Conservation (phyloP, 53 echinoderm and acorn worm species). For the Patiria pectinifera region DNA sequence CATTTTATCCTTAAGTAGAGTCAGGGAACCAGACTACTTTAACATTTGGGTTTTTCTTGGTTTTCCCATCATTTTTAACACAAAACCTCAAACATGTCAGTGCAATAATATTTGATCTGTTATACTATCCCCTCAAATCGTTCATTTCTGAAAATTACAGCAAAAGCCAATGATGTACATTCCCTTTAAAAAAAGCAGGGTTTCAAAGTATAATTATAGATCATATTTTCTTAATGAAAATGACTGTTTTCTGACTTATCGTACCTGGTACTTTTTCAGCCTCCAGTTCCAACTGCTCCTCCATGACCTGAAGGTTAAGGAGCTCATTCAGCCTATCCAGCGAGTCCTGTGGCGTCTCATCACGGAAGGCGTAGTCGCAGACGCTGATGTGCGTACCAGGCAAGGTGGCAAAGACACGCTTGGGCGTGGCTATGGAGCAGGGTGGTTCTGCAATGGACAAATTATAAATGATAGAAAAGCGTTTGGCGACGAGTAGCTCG, state of each 20-base stretch:
- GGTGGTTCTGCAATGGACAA: conserved; percentile 71
- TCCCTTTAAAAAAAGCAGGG: too few species aligned
- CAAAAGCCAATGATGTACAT: too few species aligned
- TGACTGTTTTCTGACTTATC: not conserved
- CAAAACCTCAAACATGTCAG: too few species aligned
- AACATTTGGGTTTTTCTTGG: too few species aligned
- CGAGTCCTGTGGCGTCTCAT: conserved; percentile 82
- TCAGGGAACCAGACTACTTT: too few species aligned
- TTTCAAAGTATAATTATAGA: too few species aligned
- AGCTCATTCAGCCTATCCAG: conserved; percentile 83
- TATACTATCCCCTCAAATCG: too few species aligned
- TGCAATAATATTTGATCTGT: too few species aligned
- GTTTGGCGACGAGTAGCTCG: not conserved
- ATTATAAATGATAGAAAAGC: not conserved
- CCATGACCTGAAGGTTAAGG: conserved; percentile 73
- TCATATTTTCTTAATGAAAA: not conserved
- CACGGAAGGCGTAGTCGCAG: conserved; percentile 92
- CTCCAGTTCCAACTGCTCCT: conserved; percentile 79
- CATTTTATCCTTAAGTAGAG: too few species aligned
- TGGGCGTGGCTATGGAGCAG: conserved; percentile 82
- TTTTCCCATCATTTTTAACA: too few species aligned
- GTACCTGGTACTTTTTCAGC: conserved; percentile 88
- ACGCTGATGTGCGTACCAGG: conserved; percentile 77
- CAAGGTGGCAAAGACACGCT: conserved; percentile 76
- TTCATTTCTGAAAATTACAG: too few species aligned